phyloP scores from a whole-genome alignment of 2,888 invertebrate species.

The Augiades crinisus region DNA sequence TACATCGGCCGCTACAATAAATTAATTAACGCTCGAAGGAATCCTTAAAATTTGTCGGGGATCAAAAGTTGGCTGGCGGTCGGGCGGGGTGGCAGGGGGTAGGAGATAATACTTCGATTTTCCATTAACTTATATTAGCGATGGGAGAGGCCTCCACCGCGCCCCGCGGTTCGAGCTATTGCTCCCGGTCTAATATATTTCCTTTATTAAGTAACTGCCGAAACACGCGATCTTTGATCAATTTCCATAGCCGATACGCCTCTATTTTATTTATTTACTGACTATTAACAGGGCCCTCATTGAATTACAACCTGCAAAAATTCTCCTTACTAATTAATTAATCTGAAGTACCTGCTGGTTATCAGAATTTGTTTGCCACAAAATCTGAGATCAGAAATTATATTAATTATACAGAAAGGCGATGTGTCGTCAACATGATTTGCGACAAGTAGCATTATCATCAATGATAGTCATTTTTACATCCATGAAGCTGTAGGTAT shows the following conservation, averaged over 20 bases:
- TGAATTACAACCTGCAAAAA: conserved; percentile 60
- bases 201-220: conserved; percentile 69
- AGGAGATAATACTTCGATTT: conserved; percentile 76
- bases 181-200: conserved; percentile 72
- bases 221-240: conserved; percentile 78
- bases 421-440: too few relatives aligned
- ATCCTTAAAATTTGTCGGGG: conserved; percentile 78
- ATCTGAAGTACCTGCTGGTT: neutral
- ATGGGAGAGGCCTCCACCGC: conserved; percentile 64
- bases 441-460: too few relatives aligned
- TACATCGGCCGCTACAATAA: conserved; percentile 77
- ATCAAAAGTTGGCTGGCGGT: conserved; percentile 70
- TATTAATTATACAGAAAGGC: too few relatives aligned
- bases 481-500: too few relatives aligned
- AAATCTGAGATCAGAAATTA: neutral
- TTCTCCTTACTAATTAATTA: conserved; percentile 13
- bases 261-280: conserved; percentile 66
- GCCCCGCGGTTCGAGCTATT: conserved; percentile 56
- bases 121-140: conserved; percentile 78
- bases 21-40: conserved; percentile 80
- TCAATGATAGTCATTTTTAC: too few relatives aligned
- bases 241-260: conserved; percentile 63
- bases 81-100: conserved; percentile 45
- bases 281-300: conserved; percentile 65
- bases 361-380: neutral